Evolutionary conservation across 2,797 vertebrate genomes (phyloP).

Genomic region (Tenualosa thibaudeaui): DNA sequence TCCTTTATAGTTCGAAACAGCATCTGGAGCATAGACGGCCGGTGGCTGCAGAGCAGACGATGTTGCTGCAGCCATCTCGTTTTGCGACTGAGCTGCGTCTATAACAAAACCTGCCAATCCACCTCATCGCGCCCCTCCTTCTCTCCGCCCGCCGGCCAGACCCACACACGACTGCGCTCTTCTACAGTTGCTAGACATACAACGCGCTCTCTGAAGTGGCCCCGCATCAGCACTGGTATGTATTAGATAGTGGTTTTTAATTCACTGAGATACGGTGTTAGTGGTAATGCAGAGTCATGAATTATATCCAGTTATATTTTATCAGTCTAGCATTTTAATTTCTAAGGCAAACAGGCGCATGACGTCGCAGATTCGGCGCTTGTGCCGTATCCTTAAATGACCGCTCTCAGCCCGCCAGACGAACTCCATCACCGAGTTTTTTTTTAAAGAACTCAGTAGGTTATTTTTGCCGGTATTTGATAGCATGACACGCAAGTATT

Average conservation of each 20-base stretch:
- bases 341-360: neutral
- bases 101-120: slow-evolving; percentile 57
- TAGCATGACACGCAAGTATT: neutral
- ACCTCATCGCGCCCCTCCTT: slow-evolving; percentile 35
- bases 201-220: slow-evolving; percentile 37
- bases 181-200: slow-evolving; percentile 38
- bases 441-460: neutral
- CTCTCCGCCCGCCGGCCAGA: slow-evolving; percentile 27
- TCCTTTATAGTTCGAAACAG: slow-evolving; percentile 55
- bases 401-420: slow-evolving; percentile 21
- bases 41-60: slow-evolving; percentile 66
- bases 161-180: slow-evolving; percentile 35
- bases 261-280: neutral
- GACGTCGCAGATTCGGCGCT: slow-evolving; percentile 18
- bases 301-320: neutral
- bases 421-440: slow-evolving; percentile 19
- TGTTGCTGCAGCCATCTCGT: slow-evolving; percentile 69
- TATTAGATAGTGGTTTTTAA: slow-evolving; percentile 28
- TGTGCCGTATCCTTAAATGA: slow-evolving; percentile 15
- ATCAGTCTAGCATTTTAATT: neutral
- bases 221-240: slow-evolving; percentile 50
- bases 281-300: neutral
- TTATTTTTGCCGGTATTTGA: neutral
- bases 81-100: slow-evolving; percentile 59
- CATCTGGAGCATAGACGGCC: slow-evolving; percentile 51